Conservation (phyloP, 2,113 vertebrate genomes). For the Amphilophus citrinellus region DNA sequence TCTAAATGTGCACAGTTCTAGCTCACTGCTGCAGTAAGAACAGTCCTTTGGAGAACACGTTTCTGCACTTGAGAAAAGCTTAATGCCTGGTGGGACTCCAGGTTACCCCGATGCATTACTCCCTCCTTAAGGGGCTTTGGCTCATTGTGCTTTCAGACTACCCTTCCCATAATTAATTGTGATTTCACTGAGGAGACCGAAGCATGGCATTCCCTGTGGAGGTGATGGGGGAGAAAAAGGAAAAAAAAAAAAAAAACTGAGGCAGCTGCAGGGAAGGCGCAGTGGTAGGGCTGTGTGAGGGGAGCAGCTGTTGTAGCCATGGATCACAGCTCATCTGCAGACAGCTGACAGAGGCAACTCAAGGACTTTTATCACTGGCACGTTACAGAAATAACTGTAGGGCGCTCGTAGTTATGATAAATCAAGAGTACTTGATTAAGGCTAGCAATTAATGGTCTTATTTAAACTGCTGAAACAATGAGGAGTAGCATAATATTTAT, state of each 20-base stretch:
- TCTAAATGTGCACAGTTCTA: background rate
- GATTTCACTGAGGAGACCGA: conserved; percentile 55
- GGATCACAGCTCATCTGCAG: conserved; percentile 71
- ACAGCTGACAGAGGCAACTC: conserved; percentile 55
- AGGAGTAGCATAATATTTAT: background rate
- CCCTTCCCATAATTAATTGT: conserved; percentile 61
- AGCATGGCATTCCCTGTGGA: conserved; percentile 56
- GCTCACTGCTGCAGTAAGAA: conserved; percentile 25
- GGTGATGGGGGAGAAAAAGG: background rate
- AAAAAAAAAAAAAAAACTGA: background rate
- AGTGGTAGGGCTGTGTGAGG: conserved; percentile 42
- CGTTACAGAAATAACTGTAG: conserved; percentile 26
- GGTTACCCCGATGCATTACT: conserved; percentile 28
- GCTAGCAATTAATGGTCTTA: background rate
- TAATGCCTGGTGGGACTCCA: conserved; percentile 27
- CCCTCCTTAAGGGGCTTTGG: conserved; percentile 31
- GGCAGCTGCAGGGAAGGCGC: conserved; percentile 57
- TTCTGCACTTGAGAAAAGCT: conserved; percentile 39
- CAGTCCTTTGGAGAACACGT: conserved; percentile 28
- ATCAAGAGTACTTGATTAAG: background rate
- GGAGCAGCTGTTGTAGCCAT: conserved; percentile 73
- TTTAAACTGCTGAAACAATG: background rate
- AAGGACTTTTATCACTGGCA: conserved; percentile 39
- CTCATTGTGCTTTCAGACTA: conserved; percentile 43
- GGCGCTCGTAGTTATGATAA: conserved; percentile 4